phyloP scores from a whole-genome alignment of 1,140 invertebrate species.

The Dendroctonus valens region DNA sequence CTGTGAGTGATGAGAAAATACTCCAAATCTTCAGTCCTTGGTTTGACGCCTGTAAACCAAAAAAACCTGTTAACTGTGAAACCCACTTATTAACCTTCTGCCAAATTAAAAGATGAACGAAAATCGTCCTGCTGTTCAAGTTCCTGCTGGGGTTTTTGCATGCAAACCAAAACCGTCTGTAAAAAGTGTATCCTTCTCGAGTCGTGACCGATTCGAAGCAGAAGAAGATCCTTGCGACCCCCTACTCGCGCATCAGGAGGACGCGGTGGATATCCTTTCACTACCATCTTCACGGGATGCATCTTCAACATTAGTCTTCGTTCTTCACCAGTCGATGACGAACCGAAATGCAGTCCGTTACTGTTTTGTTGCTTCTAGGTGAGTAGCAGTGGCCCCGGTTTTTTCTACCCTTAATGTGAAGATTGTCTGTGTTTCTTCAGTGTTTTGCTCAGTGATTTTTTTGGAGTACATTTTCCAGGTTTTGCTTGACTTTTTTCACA shows the following conservation, averaged over 20 bases:
- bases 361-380: conserved; percentile 48
- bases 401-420: background rate
- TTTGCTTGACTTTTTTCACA: too few relatives aligned
- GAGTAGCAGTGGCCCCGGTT: conserved; percentile 33
- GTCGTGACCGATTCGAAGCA: conserved; percentile 1
- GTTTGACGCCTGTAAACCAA: too few relatives aligned
- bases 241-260: conserved; percentile 4
- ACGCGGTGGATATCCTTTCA: conserved; percentile 32
- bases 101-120: too few relatives aligned
- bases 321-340: conserved; percentile 46
- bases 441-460: too few relatives aligned
- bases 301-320: conserved; percentile 29
- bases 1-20: too few relatives aligned
- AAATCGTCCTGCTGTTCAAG: too few relatives aligned
- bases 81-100: too few relatives aligned
- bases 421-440: too few relatives aligned
- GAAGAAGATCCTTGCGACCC: conserved; percentile 25
- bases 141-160: too few relatives aligned
- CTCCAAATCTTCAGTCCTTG: too few relatives aligned
- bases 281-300: conserved; percentile 31
- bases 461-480: too few relatives aligned
- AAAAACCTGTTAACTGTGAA: too few relatives aligned
- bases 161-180: background rate
- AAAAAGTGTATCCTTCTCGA: background rate
- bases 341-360: conserved; percentile 46